Evolutionary conservation across 1,140 invertebrate species (phyloP).

Genomic region (Archegozetes longisetosus): DNA sequence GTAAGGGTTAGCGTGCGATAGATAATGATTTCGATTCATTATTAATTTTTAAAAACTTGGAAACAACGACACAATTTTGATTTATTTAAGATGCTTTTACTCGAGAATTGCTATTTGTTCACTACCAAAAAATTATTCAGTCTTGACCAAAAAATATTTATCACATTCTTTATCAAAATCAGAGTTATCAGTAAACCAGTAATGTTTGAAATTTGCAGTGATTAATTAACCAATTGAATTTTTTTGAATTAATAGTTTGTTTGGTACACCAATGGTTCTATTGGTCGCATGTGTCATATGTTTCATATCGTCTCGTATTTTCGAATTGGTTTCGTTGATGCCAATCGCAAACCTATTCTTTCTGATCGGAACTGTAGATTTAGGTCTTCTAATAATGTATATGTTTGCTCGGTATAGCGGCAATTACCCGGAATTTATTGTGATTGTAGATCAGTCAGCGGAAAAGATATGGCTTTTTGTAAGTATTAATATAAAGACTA

Average conservation of each 20-base stretch:
- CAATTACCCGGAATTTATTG: conserved; percentile 13
- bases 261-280: conserved; percentile 11
- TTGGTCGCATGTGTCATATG: conserved; percentile 13
- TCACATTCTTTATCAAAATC: no score
- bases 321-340: conserved; percentile 13
- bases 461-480: conserved; percentile 11
- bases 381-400: conserved; percentile 8
- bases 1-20: background rate
- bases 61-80: no score
- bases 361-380: conserved; percentile 5
- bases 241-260: background rate
- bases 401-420: conserved; percentile 6
- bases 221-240: background rate
- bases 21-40: no score
- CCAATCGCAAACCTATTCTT: conserved; percentile 12
- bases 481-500: conserved; percentile 1
- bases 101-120: no score
- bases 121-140: no score
- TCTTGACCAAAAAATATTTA: no score
- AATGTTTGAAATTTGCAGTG: background rate
- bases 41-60: no score
- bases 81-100: no score
- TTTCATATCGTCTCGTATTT: conserved; percentile 6
- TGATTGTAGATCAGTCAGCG: background rate
- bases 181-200: no score